Base-by-base conservation (phyloP, 2,888 invertebrate genomes). In the Petrolisthes cinctipes region DNA sequence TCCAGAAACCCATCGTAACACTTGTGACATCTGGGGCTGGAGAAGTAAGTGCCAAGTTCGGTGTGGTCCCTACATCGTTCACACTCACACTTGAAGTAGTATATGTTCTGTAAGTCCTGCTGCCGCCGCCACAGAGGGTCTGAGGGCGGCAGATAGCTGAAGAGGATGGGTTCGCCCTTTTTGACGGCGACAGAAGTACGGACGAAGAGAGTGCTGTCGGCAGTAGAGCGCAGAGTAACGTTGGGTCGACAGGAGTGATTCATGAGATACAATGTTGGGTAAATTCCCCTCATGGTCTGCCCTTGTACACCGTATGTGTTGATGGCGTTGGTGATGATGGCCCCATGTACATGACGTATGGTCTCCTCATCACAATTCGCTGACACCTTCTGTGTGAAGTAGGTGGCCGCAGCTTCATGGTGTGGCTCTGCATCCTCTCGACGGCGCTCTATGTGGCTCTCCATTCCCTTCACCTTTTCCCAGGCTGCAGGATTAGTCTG, bases 391-490 rank as follows among this genome's bases (percentile, higher is more conserved):
- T 90, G 82, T 3, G 83, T 83, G 56, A 90, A 84, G 85, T 89
- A 90, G 53, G 66, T 80, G 37, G 88, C 85, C 6, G 88, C 88
- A 4, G 85, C 82, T 37, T 71, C 84, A 56, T 86, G 89, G 75
- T 86, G 84, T 7, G 88, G 86, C 54, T 90, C 90, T 6, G 86
- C 37, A 57, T 88, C 85, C 53, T 94, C 93, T 73, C 94, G 93
- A 82, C 95, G 94, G 75, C 95, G 94, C 86, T 95, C 94, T 51
- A 95, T 92, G 92, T 96, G 95, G 23, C 94, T 94, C 91, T 95
- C 94, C 57, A 95, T 92, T 86, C 92, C 93, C 91, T 94, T 92
- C 51, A 95, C 92, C 73, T 93, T 93, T 86, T 94, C 94, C 92
- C 93, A 95, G 91, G 94, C 94, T 56, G 93, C 93, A 0, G 94